Evolutionary conservation across 1,140 invertebrate genomes (phyloP).

Genomic region (Cotesia vestalis): DNA sequence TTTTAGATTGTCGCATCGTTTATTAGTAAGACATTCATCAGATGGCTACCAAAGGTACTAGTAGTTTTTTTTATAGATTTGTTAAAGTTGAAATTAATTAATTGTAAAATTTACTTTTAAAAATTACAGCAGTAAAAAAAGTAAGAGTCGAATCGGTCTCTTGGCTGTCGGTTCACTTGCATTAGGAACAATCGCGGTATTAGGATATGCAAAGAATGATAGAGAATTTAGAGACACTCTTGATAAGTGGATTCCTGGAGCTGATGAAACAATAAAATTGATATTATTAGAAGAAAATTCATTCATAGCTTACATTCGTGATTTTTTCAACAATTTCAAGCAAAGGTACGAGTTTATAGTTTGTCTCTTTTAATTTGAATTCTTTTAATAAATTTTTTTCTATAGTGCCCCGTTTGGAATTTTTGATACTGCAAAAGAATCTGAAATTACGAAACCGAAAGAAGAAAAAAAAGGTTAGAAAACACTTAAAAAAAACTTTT

Average conservation of each 20-base stretch:
- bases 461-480: slow-evolving; percentile 51
- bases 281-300: slow-evolving; percentile 74
- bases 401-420: slow-evolving; percentile 19
- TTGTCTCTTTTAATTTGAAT: slow-evolving; percentile 1
- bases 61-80: background rate
- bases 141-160: slow-evolving; percentile 51
- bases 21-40: background rate
- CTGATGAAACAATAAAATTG: slow-evolving; percentile 73
- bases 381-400: background rate
- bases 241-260: slow-evolving; percentile 73
- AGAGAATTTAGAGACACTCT: slow-evolving; percentile 73
- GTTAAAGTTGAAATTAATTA: background rate
- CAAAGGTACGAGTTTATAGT: slow-evolving; percentile 50
- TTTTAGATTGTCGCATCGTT: too few species aligned
- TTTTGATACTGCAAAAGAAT: slow-evolving; percentile 34
- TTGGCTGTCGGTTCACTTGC: slow-evolving; percentile 68
- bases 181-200: slow-evolving; percentile 64
- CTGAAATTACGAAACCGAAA: slow-evolving; percentile 11
- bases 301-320: slow-evolving; percentile 58
- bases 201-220: slow-evolving; percentile 74
- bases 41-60: background rate
- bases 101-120: slow-evolving; percentile 19
- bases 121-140: slow-evolving; percentile 46
- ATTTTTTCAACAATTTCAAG: slow-evolving; percentile 53
- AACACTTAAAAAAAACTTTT: slow-evolving; percentile 38